Conservation (phyloP, 2,888 invertebrate genomes). For the Brassicogethes aeneus region DNA sequence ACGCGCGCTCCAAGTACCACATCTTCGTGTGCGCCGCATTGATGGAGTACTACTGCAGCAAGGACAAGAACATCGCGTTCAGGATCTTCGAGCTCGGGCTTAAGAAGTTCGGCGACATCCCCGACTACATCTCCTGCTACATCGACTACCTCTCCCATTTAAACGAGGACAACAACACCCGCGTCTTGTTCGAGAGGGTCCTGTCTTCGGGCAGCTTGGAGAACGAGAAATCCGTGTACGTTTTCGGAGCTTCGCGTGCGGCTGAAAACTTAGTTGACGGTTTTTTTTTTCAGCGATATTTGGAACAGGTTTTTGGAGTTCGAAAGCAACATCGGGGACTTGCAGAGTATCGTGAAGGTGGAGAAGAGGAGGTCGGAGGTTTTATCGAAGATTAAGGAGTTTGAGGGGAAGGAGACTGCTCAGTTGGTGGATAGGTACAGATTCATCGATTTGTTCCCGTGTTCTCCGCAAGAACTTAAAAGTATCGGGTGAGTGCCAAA, state of each 20-base stretch:
- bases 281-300: conserved; percentile 60
- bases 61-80: conserved; percentile 94
- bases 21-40: conserved; percentile 94
- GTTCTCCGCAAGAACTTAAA: conserved; percentile 80
- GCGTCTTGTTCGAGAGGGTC: conserved; percentile 96
- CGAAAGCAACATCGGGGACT: conserved; percentile 96
- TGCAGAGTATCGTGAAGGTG: conserved; percentile 95
- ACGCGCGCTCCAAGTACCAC: conserved; percentile 76
- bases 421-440: conserved; percentile 94
- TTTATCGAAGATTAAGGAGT: conserved; percentile 90
- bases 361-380: conserved; percentile 88
- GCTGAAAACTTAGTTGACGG: not conserved
- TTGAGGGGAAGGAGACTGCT: conserved; percentile 94
- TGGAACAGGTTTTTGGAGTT: conserved; percentile 99
- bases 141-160: conserved; percentile 96
- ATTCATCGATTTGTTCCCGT: conserved; percentile 91
- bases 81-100: conserved; percentile 94
- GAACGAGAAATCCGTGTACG: conserved; percentile 82
- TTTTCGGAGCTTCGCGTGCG: too few species aligned
- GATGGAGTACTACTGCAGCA: conserved; percentile 99
- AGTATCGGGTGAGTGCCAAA: conserved; percentile 73
- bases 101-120: conserved; percentile 91
- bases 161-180: conserved; percentile 99
- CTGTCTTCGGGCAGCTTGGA: conserved; percentile 86
- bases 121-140: conserved; percentile 92